Conservation (phyloP, 1,140 invertebrate species). For the Saccostrea echinata region DNA sequence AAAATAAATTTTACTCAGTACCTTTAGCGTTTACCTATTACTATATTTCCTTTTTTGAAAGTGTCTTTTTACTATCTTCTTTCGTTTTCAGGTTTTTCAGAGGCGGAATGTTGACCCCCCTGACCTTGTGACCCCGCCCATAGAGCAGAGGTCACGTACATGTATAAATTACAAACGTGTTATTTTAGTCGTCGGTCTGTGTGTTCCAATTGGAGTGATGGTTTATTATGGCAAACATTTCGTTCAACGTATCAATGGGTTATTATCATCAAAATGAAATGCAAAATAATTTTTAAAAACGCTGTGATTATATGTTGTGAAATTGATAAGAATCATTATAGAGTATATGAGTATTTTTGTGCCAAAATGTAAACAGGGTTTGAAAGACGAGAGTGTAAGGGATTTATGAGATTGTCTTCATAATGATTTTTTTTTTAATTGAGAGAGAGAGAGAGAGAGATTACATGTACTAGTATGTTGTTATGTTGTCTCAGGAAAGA, state of each 20-base stretch:
- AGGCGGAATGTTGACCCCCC: slow-evolving; percentile 1
- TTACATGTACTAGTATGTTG: background rate
- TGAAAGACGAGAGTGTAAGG: background rate
- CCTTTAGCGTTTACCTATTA: too few relatives aligned
- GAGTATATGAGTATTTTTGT: background rate
- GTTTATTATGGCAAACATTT: background rate
- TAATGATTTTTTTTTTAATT: background rate
- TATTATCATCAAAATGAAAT: background rate
- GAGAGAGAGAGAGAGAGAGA: background rate
- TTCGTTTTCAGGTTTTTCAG: slow-evolving; percentile 5
- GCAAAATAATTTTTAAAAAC: background rate
- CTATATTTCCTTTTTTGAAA: too few relatives aligned
- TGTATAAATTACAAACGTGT: background rate
- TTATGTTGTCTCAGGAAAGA: background rate
- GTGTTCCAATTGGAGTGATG: background rate
- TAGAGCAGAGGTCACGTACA: background rate
- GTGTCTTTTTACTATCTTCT: background rate
- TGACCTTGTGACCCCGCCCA: slow-evolving; percentile 1
- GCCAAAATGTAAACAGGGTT: background rate
- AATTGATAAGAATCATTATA: background rate
- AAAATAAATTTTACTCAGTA: too few relatives aligned
- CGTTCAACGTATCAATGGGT: background rate
- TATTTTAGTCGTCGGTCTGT: background rate
- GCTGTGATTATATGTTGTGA: background rate
- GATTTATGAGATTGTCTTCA: too few relatives aligned